Conservation (phyloP, 2,888 invertebrate species). For the Drosophila suboccidentalis region DNA sequence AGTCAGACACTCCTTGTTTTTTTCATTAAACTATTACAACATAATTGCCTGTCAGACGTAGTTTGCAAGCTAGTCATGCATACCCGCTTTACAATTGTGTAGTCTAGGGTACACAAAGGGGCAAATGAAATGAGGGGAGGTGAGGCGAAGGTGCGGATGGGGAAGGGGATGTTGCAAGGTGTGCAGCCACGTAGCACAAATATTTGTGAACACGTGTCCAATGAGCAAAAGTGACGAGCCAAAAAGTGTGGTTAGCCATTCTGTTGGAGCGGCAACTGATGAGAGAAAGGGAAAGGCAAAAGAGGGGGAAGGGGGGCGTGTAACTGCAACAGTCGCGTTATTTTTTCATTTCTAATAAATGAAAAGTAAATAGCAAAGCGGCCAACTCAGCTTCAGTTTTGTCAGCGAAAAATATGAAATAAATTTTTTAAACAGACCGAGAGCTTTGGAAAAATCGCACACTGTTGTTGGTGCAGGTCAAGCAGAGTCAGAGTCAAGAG, state of each 20-base stretch:
- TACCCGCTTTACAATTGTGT: conserved; percentile 2
- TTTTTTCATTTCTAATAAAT: conserved; percentile 61
- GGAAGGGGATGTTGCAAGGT: conserved; percentile 44
- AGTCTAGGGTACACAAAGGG: conserved; percentile 45
- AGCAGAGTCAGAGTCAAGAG: conserved; percentile 34
- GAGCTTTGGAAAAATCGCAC: conserved; percentile 16
- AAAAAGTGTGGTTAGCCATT: conserved; percentile 28
- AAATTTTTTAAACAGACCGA: conserved; percentile 49
- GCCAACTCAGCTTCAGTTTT: conserved; percentile 34
- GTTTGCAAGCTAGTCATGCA: neutral
- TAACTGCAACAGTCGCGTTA: conserved; percentile 56
- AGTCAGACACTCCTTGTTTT: neutral
- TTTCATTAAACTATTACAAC: neutral
- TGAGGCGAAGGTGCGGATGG: neutral
- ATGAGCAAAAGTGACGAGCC: conserved; percentile 73
- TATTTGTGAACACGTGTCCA: conserved; percentile 79
- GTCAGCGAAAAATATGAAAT: conserved; percentile 72
- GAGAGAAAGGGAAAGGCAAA: too few species aligned
- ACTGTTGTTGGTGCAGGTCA: conserved; percentile 53
- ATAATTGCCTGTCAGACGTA: neutral
- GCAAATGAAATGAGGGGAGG: conserved; percentile 20
- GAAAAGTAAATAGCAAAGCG: conserved; percentile 73
- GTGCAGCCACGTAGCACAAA: conserved; percentile 77
- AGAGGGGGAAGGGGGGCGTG: neutral
- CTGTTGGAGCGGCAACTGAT: neutral